Evolutionary conservation across 2,797 vertebrate genomes (phyloP).

Genomic region (Helicolenus hilgendorfi): DNA sequence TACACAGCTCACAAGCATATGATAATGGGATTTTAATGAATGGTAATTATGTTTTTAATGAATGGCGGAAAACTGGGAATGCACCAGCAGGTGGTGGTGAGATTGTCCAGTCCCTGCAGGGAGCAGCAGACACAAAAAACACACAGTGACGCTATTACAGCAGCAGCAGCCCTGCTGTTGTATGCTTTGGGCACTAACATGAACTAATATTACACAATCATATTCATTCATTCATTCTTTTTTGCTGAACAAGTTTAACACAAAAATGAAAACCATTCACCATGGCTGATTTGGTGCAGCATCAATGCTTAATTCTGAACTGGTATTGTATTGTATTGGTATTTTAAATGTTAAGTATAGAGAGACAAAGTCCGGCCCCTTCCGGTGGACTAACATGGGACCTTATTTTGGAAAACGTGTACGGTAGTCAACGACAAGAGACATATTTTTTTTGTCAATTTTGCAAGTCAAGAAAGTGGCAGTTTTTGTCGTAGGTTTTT

Average conservation of each 20-base stretch:
- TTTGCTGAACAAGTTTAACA: neutral
- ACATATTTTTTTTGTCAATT: no score
- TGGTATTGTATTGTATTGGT: neutral
- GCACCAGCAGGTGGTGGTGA: conserved; percentile 48
- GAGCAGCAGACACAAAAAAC: conserved; percentile 9
- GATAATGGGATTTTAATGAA: conserved; percentile 38
- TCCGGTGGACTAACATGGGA: no score
- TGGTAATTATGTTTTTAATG: conserved; percentile 48
- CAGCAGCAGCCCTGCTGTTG: neutral
- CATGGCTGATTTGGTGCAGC: neutral
- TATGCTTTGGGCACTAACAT: neutral
- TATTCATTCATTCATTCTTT: neutral
- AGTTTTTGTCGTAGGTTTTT: no score
- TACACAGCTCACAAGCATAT: neutral
- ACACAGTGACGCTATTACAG: neutral
- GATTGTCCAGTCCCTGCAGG: conserved; percentile 18
- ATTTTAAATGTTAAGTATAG: neutral
- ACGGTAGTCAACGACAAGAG: no score
- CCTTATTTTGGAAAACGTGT: no score
- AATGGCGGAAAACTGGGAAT: neutral
- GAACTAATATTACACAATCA: neutral
- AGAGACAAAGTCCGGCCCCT: no score
- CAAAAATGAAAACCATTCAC: neutral
- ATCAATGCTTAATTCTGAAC: neutral
- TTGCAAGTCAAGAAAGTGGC: no score